Evolutionary conservation across 2,888 invertebrate genomes (phyloP).

Genomic region (Xanthia icteritia): DNA sequence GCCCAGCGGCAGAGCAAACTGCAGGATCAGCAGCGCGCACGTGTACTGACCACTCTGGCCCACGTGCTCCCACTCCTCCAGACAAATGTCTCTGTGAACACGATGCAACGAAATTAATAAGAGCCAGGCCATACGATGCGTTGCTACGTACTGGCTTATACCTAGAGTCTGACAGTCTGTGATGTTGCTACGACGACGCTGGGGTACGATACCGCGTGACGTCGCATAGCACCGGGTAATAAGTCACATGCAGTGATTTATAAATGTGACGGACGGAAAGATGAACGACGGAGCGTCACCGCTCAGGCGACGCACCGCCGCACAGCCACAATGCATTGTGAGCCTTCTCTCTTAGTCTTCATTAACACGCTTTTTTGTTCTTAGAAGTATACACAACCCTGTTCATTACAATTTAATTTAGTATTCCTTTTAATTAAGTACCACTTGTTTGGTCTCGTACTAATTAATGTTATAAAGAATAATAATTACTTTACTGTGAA

Average conservation of each 20-base stretch:
- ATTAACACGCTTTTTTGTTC: no score
- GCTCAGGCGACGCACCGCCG: background rate
- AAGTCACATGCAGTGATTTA: background rate
- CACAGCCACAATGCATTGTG: background rate
- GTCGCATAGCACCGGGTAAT: no score
- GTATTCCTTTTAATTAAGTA: background rate
- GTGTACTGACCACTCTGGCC: slow-evolving; percentile 94
- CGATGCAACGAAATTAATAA: background rate
- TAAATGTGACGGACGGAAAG: background rate
- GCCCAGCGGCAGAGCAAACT: slow-evolving; percentile 95
- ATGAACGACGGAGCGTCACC: background rate
- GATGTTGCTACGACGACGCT: background rate
- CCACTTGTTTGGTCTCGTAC: background rate
- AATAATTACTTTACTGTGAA: slow-evolving; percentile 1
- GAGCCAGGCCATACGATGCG: background rate
- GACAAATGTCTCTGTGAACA: slow-evolving; percentile 92
- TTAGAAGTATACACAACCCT: background rate
- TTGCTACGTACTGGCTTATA: background rate
- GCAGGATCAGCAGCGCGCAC: slow-evolving; percentile 94
- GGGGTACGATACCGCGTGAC: background rate
- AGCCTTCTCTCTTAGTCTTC: background rate
- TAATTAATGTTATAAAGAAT: slow-evolving; percentile 18
- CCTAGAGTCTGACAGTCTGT: background rate
- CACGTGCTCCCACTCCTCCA: slow-evolving; percentile 92
- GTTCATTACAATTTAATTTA: slow-evolving; percentile 23